Conservation (phyloP, 92 coral and sea anemone genomes). For the Desmophyllum pertusum region DNA sequence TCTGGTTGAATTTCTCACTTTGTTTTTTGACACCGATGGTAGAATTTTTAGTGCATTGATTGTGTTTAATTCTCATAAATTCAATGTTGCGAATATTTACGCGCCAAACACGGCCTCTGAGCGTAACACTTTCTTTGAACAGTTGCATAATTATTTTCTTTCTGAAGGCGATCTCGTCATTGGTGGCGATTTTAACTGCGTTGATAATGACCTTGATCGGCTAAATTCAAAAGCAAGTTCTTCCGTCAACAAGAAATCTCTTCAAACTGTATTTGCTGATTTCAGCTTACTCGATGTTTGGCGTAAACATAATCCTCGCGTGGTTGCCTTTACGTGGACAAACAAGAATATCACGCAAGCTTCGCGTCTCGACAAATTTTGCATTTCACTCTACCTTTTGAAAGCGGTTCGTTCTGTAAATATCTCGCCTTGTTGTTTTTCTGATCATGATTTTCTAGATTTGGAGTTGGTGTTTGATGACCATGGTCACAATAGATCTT, state of each 20-base stretch:
- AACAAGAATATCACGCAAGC: neutral
- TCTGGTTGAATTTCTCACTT: neutral
- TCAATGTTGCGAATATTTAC: slow-evolving; percentile 2
- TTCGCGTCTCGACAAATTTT: neutral
- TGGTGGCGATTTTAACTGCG: slow-evolving; percentile 26
- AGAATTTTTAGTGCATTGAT: neutral
- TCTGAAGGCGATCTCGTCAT: neutral
- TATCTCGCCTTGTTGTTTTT: neutral
- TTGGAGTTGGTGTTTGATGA: too few species aligned
- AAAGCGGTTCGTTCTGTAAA: too few species aligned
- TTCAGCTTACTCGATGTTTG: slow-evolving; percentile 2
- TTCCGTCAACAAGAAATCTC: neutral
- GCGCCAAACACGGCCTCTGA: neutral
- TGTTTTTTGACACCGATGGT: neutral
- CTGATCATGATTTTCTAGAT: slow-evolving; percentile 29
- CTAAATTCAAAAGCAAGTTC: neutral
- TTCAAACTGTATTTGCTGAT: neutral
- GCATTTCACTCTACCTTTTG: too few species aligned
- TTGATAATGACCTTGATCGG: neutral
- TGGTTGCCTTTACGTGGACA: neutral
- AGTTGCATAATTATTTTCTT: slow-evolving; percentile 2
- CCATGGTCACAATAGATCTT: too few species aligned
- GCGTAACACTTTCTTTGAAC: neutral
- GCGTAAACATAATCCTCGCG: neutral
- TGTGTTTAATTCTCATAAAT: neutral